These are phyloP conservation scores for Chiloscyllium plagiosum DNA, from an alignment of 2,113 vertebrate species.

Conservation along the genomic window DNA sequence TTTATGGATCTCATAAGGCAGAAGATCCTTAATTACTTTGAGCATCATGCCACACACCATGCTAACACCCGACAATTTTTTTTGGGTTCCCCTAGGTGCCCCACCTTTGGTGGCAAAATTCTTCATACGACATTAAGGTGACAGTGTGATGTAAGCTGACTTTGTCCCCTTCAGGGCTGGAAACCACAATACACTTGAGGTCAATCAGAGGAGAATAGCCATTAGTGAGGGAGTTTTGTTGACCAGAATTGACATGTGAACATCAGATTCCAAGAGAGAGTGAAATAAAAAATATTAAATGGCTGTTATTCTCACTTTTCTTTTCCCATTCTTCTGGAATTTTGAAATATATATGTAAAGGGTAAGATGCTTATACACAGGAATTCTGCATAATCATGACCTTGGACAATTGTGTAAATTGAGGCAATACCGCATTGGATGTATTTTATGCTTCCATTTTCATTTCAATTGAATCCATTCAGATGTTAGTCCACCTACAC, in stretches of 20 bases:
- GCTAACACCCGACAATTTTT: background rate
- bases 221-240: background rate
- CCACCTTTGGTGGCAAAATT: too few species aligned
- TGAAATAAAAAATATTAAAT: background rate
- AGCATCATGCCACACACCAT: too few species aligned
- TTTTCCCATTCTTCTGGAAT: background rate
- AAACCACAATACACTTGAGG: background rate
- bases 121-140: background rate
- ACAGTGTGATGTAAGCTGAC: background rate
- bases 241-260: too few species aligned
- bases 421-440: background rate
- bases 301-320: background rate
- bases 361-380: too few species aligned
- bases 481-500: too few species aligned
- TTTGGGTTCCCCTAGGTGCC: background rate
- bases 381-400: background rate
- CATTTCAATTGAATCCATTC: background rate
- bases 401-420: background rate
- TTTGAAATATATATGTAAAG: background rate
- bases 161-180: background rate
- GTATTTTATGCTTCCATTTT: background rate
- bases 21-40: too few species aligned
- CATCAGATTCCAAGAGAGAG: background rate
- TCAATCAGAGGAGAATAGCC: background rate
- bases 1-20: background rate